Evolutionary conservation across 2,888 invertebrate genomes (phyloP).

Genomic region (Hypomecis atomaria): DNA sequence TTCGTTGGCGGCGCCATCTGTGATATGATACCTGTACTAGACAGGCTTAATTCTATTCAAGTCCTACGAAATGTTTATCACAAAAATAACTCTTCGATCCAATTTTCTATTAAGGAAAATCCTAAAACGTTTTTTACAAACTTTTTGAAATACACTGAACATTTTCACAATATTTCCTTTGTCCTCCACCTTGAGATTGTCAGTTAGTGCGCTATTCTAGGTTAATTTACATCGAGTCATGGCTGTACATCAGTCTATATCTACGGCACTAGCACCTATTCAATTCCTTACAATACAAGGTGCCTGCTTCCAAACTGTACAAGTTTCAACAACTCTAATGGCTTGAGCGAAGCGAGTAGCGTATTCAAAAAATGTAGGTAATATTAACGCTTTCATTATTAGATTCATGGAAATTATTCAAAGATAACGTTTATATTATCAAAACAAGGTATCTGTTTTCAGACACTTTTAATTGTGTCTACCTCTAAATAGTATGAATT

Average conservation of each 20-base stretch:
- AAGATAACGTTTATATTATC: too few species aligned
- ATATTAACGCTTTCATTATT: too few species aligned
- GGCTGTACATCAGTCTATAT: conserved; percentile 81
- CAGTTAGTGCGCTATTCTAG: conserved; percentile 53
- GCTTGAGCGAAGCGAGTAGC: conserved; percentile 26
- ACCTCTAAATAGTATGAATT: too few species aligned
- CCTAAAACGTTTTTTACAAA: too few species aligned
- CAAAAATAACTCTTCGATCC: too few species aligned
- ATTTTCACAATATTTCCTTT: conserved; percentile 12
- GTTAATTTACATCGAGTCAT: conserved; percentile 70
- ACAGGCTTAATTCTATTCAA: too few species aligned
- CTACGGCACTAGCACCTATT: conserved; percentile 71
- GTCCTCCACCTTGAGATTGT: conserved; percentile 54
- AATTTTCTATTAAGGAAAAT: neutral
- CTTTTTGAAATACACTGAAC: conserved; percentile 27
- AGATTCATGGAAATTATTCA: too few species aligned
- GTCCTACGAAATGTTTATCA: too few species aligned
- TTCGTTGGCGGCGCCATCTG: too few species aligned
- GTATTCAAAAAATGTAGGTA: conserved; percentile 7
- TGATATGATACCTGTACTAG: too few species aligned
- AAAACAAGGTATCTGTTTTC: too few species aligned
- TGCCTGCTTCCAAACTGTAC: conserved; percentile 38
- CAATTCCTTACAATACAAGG: conserved; percentile 36
- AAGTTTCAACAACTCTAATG: conserved; percentile 28
- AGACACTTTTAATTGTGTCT: too few species aligned